These are phyloP conservation scores for Lutraria rhynchaena DNA, from an alignment of 1,140 invertebrate species.

Conservation along the genomic window DNA sequence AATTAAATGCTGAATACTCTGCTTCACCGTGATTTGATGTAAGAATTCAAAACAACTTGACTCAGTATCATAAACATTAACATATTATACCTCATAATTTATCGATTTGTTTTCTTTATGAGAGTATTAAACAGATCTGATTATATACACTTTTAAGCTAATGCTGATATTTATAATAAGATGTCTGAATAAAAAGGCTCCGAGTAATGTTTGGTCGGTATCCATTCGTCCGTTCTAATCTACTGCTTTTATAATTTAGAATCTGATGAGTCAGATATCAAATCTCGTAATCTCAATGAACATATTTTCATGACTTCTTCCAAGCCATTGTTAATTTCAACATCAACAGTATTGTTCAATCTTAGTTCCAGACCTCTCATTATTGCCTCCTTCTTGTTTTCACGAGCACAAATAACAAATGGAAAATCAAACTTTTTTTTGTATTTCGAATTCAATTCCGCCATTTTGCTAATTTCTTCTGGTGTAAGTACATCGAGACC, in stretches of 20 bases:
- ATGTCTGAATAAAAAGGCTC: no score
- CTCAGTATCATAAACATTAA: no score
- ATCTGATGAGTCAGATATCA: background rate
- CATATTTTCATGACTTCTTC: conserved; percentile 53
- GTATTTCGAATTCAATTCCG: conserved; percentile 36
- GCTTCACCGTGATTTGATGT: no score
- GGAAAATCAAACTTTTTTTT: conserved; percentile 39
- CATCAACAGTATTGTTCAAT: background rate
- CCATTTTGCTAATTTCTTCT: conserved; percentile 18
- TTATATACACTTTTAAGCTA: no score
- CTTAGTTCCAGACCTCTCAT: conserved; percentile 13
- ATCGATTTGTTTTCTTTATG: no score
- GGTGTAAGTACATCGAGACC: conserved; percentile 21
- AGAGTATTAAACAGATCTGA: no score
- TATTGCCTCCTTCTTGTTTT: conserved; percentile 55
- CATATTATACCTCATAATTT: no score
- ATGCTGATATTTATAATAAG: no score
- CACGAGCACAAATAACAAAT: conserved; percentile 48
- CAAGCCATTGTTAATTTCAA: conserved; percentile 13
- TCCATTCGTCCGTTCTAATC: no score
- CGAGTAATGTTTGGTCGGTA: no score
- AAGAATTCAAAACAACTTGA: no score
- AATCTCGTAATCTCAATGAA: conserved; percentile 15
- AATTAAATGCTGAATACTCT: no score
- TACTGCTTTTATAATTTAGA: conserved; percentile 11